A percentile compares a stretch with the other conserved stretches of the same genome.
These are phyloP conservation scores for Tursiops truncatus DNA, from an alignment of 2,113 vertebrate genomes.

Conservation along the genomic window DNA sequence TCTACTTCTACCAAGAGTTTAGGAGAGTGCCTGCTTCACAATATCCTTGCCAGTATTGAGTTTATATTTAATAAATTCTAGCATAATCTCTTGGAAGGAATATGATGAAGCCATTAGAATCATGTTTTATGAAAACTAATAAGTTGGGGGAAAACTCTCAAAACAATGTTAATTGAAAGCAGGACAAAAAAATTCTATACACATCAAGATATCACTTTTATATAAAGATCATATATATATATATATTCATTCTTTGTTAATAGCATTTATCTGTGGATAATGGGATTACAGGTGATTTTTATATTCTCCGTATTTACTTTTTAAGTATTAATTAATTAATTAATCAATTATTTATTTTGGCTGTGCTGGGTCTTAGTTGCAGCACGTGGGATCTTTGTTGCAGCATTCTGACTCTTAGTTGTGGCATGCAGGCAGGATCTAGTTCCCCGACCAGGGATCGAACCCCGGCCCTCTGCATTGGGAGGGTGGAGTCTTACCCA, in stretches of 20 bases:
- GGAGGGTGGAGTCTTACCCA: too few species aligned
- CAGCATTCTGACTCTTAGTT: too few species aligned
- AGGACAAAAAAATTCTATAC: neutral
- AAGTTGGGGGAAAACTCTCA: neutral
- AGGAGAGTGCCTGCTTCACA: neutral
- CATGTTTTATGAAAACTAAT: constrained; percentile 29
- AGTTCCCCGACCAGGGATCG: too few species aligned
- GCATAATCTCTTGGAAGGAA: neutral
- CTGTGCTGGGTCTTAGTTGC: too few species aligned
- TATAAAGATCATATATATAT: neutral
- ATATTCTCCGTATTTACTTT: neutral
- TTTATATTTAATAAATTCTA: neutral
- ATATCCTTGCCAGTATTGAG: neutral
- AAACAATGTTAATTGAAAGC: neutral
- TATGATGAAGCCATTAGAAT: neutral
- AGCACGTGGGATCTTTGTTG: too few species aligned
- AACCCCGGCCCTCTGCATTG: too few species aligned
- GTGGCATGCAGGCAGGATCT: too few species aligned
- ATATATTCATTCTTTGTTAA: neutral
- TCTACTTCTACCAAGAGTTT: neutral
- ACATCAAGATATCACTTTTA: neutral
- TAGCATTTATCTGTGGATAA: neutral
- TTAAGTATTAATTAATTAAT: too few species aligned
- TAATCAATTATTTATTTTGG: too few species aligned
- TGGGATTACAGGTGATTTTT: neutral